phyloP scores from a whole-genome alignment of 1,140 invertebrate species.

The Bathynomus jamesi region DNA sequence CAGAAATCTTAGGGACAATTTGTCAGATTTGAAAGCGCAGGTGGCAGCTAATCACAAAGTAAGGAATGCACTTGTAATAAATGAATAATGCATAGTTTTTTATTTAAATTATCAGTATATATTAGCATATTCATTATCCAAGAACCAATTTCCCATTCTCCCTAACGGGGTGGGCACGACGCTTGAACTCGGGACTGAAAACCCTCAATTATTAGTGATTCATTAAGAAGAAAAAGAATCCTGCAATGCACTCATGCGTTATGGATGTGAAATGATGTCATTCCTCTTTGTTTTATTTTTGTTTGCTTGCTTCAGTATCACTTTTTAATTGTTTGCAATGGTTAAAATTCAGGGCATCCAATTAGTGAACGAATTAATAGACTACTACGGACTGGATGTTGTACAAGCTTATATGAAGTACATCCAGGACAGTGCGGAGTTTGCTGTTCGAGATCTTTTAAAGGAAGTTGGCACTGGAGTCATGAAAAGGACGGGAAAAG shows the following conservation, averaged over 20 bases:
- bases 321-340: conserved; percentile 8
- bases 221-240: too few relatives aligned
- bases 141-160: too few relatives aligned
- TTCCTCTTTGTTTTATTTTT: too few relatives aligned
- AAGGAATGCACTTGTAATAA: too few relatives aligned
- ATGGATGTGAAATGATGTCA: background rate
- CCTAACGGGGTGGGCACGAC: too few relatives aligned
- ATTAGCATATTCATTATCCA: too few relatives aligned
- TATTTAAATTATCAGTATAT: too few relatives aligned
- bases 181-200: too few relatives aligned
- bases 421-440: conserved; percentile 90
- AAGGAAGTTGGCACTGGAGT: conserved; percentile 54
- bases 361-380: conserved; percentile 82
- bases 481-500: conserved; percentile 43
- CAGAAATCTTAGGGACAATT: conserved; percentile 80
- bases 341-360: conserved; percentile 74
- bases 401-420: conserved; percentile 96
- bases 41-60: conserved; percentile 94
- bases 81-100: too few relatives aligned
- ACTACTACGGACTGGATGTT: conserved; percentile 79
- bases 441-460: conserved; percentile 87
- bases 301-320: background rate
- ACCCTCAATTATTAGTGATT: too few relatives aligned
- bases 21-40: conserved; percentile 94
- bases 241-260: too few relatives aligned